Evolutionary conservation across 2,113 vertebrate genomes (phyloP).

Genomic region (Podarcis cretensis): DNA sequence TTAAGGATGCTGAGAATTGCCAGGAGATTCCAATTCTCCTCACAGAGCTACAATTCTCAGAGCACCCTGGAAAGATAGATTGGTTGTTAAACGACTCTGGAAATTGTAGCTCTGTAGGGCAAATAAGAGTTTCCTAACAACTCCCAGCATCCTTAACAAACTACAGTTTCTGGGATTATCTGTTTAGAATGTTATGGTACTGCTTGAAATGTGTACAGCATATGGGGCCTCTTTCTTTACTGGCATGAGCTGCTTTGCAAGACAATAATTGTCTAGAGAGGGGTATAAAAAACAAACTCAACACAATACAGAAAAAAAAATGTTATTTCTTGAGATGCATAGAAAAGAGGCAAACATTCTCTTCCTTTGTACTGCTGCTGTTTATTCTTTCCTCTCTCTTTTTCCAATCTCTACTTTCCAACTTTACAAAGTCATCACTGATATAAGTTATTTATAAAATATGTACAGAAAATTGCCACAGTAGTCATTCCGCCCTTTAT

Average conservation of each 20-base stretch:
- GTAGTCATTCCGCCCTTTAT: constrained; percentile 39
- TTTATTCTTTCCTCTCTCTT: constrained; percentile 52
- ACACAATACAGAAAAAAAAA: not conserved
- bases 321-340: not conserved
- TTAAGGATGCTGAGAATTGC: too few species aligned
- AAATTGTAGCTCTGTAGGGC: too few species aligned
- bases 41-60: too few species aligned
- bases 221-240: not conserved
- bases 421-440: constrained; percentile 51
- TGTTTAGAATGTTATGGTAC: not conserved
- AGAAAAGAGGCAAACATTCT: constrained; percentile 39
- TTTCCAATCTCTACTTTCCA: constrained; percentile 52
- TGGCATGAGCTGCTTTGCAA: not conserved
- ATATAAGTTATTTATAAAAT: constrained; percentile 64
- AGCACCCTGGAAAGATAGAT: too few species aligned
- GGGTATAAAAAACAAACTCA: not conserved
- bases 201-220: not conserved
- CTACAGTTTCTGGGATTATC: too few species aligned
- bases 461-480: constrained; percentile 56
- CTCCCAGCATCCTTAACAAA: too few species aligned
- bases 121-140: too few species aligned
- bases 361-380: constrained; percentile 51
- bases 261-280: not conserved
- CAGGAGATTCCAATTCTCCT: too few species aligned
- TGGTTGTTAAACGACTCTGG: too few species aligned